Evolutionary conservation across 2,113 vertebrate genomes (phyloP).

Genomic region (Coregonus clupeaformis): DNA sequence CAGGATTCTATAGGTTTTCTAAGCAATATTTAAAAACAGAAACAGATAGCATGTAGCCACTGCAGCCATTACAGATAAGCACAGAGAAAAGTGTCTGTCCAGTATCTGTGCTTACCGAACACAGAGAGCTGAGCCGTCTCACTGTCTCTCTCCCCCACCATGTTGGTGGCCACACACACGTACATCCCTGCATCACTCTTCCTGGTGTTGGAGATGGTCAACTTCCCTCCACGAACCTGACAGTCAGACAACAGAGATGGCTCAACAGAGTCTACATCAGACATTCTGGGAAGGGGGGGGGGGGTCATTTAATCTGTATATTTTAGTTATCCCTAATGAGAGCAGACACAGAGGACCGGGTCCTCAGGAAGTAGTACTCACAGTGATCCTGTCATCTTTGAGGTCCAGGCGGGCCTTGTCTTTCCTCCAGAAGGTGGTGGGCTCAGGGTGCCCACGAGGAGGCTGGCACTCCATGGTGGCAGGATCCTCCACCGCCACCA

Average conservation of each 20-base stretch:
- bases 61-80: not conserved
- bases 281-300: no score
- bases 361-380: slow-evolving; percentile 63
- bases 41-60: not conserved
- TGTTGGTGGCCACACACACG: slow-evolving; percentile 91
- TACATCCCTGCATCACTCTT: slow-evolving; percentile 92
- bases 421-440: slow-evolving; percentile 95
- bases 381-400: slow-evolving; percentile 88
- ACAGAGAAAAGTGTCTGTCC: not conserved
- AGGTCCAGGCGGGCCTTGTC: slow-evolving; percentile 89
- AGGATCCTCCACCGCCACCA: slow-evolving; percentile 88
- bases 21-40: no score
- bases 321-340: not conserved
- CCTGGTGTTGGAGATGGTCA: slow-evolving; percentile 89
- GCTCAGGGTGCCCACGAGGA: slow-evolving; percentile 92
- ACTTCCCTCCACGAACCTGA: slow-evolving; percentile 91
- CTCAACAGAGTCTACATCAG: not conserved
- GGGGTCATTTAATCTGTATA: no score
- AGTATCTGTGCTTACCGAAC: slow-evolving; percentile 76
- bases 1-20: not conserved
- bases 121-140: slow-evolving; percentile 94
- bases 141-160: slow-evolving; percentile 93
- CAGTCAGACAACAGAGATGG: slow-evolving; percentile 20
- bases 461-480: slow-evolving; percentile 91
- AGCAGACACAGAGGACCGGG: not conserved